Evolutionary conservation across 1,140 invertebrate genomes (phyloP).

Genomic region (Drosophila rhopaloa): DNA sequence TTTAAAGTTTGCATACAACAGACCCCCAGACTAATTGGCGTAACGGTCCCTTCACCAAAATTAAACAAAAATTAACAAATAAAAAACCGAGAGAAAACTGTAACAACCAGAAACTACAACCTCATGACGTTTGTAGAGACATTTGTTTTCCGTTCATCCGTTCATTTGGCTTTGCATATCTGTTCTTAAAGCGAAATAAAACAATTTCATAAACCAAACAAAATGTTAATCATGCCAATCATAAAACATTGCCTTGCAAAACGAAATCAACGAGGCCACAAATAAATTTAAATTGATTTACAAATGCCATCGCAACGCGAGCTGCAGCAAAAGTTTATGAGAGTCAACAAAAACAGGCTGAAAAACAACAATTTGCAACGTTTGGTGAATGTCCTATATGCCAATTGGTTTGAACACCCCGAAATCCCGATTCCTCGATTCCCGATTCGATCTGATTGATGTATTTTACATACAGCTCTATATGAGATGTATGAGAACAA

Average conservation of each 20-base stretch:
- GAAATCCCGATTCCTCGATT: background rate
- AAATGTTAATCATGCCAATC: constrained; percentile 62
- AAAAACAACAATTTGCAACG: constrained; percentile 37
- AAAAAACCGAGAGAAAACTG: constrained; percentile 24
- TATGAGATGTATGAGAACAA: constrained; percentile 23
- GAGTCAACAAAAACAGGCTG: constrained; percentile 39
- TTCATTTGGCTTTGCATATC: constrained; percentile 56
- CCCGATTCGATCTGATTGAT: constrained; percentile 47
- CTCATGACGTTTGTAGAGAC: constrained; percentile 21
- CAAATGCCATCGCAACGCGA: constrained; percentile 33
- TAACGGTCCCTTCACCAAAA: constrained; percentile 78
- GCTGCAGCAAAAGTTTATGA: constrained; percentile 32
- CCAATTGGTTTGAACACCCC: constrained; percentile 76
- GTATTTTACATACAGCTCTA: constrained; percentile 20
- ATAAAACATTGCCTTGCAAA: constrained; percentile 47
- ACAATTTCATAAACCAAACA: constrained; percentile 51
- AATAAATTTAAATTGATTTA: constrained; percentile 48
- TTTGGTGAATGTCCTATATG: constrained; percentile 84
- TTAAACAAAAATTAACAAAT: constrained; percentile 50
- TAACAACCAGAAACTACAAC: constrained; percentile 17
- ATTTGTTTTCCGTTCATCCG: constrained; percentile 60
- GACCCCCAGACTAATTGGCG: constrained; percentile 76
- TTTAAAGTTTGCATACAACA: constrained; percentile 25
- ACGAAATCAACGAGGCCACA: constrained; percentile 22
- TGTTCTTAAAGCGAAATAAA: constrained; percentile 32